phyloP scores from a whole-genome alignment of 1,140 invertebrate species.

The Pseudomyrmex sp. region DNA sequence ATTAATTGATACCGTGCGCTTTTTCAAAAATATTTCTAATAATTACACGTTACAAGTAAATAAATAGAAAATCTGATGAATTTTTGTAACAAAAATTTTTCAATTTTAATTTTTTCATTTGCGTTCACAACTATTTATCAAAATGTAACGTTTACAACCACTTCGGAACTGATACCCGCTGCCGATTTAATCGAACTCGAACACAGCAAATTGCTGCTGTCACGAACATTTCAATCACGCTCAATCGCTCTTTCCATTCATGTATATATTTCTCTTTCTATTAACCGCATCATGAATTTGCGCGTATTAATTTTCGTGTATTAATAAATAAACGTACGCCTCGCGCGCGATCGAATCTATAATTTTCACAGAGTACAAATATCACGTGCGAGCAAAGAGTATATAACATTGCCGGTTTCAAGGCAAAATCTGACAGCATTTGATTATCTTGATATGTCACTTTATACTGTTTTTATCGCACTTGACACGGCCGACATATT shows the following conservation, averaged over 20 bases:
- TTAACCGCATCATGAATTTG: not conserved
- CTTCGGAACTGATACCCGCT: not conserved
- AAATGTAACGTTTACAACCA: not conserved
- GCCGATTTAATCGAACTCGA: constrained; percentile 8
- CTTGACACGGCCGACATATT: not conserved
- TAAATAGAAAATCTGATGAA: not conserved
- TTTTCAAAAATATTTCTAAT: too few relatives aligned
- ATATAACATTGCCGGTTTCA: not conserved
- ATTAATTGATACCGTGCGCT: not conserved
- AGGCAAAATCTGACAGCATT: not conserved
- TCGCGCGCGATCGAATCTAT: not conserved
- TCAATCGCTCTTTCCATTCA: not conserved
- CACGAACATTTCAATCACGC: constrained; percentile 6
- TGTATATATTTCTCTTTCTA: not conserved
- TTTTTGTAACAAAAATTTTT: not conserved
- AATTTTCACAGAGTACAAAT: not conserved
- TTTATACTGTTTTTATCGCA: not conserved
- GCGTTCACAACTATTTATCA: too few relatives aligned
- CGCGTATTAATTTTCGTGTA: not conserved
- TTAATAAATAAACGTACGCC: not conserved
- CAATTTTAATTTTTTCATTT: not conserved
- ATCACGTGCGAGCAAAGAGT: too few relatives aligned
- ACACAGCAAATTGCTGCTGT: not conserved
- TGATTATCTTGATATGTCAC: not conserved
- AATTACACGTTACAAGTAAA: not conserved